phyloP scores from a whole-genome alignment of 2,113 vertebrate genomes.

The Phyllostomus hastatus region DNA sequence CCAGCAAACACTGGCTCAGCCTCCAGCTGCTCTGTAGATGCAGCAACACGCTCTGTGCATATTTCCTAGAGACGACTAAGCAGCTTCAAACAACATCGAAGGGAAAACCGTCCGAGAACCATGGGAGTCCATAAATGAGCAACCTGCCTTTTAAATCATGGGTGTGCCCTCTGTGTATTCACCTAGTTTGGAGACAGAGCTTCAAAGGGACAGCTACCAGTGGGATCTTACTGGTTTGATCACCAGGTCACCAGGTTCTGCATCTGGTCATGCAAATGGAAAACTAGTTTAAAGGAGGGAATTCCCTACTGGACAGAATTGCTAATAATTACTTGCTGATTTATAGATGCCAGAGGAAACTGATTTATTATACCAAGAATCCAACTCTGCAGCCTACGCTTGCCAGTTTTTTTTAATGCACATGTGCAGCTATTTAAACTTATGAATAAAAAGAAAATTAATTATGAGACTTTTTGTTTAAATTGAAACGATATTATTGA shows the following conservation, averaged over 20 bases:
- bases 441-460: constrained; percentile 42
- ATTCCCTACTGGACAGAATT: constrained; percentile 25
- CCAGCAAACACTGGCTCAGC: background rate
- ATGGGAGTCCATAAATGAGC: background rate
- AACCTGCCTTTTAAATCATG: constrained; percentile 2
- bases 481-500: constrained; percentile 38
- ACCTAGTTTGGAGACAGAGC: background rate
- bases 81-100: background rate
- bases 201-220: constrained; percentile 42
- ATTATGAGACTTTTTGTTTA: constrained; percentile 38
- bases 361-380: constrained; percentile 45
- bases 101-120: constrained; percentile 6
- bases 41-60: background rate
- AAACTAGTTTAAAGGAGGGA: background rate
- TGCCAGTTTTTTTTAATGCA: background rate
- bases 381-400: background rate
- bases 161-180: background rate
- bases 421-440: constrained; percentile 47
- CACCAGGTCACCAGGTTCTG: constrained; percentile 33
- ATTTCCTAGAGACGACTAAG: background rate
- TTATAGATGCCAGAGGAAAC: constrained; percentile 31
- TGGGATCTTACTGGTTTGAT: constrained; percentile 36
- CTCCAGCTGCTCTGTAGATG: background rate
- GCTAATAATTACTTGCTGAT: constrained; percentile 50
- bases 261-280: constrained; percentile 39